Base-by-base conservation (phyloP, 2,113 vertebrate species). In the Panthera uncia region DNA sequence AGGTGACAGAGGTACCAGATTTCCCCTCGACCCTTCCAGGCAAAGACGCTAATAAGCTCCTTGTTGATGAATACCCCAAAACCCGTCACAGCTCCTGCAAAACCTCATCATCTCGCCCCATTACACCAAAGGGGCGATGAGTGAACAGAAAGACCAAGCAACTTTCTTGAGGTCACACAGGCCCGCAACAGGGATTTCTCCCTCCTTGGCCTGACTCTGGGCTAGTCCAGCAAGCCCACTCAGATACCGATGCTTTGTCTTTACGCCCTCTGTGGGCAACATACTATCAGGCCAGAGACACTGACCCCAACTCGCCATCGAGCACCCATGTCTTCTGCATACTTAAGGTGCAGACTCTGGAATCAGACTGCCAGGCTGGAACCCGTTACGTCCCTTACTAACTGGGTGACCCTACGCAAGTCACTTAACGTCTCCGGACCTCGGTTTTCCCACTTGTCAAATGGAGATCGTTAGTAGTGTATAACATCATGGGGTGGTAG, bases 251-350 rank as follows among this genome's bases (percentile, higher is more conserved):
- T 27, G 25, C 12, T 82, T 14, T 57, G 36, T 36, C 41, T 61
- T 68, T 33, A 14, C 0, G 3, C 18, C 38, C 73, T n/a, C 48
- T 36, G n/a, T 18, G 19, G 38, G 31, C 19, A 23, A 45, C 1
- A 5, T 4, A 52, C 13, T 52, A 45, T 16, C 82, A 29, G 74
- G 74, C 50, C 38, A n/a, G 50, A 79, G 57, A 29, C 0, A 0
- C 50, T 0, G 23, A 36, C 12, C 45, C 25, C 0, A 4, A 1
- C 14, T 48, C 31, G 2, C 48, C 8, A 18, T 36, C 82, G 33
- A 36, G 73, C 29, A 31, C 23, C 61, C 57, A 7, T 0, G 1
- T 31, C 71, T 31, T n/a, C n/a, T 74, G 36, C 11, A 9, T 7
- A 21, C 4, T 36, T 33, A 76, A 76, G 18, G n/a, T 16, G 13